Base-by-base conservation (phyloP, 1,140 invertebrate species). In the Neodiprion virginianus region DNA sequence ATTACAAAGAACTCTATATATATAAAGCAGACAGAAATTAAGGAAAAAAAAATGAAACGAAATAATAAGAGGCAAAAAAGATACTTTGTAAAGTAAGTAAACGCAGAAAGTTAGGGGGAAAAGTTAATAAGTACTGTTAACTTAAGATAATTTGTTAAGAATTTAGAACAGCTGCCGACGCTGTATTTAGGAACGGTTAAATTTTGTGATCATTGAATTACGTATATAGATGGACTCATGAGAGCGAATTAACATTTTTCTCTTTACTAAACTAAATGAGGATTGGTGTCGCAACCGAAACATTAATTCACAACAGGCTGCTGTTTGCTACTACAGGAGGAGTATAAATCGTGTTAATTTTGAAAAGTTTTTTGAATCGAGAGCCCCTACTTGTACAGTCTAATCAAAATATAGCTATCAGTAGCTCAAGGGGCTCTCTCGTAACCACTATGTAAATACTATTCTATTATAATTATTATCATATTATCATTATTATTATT, bases 401-500 rank as follows among this genome's bases (percentile, higher is more conserved):
- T 72, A 85, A 86, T 85, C 81, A 85, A 84, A 83, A 75, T 80
- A 77, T 83, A 81, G 77, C 73, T 81, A 77, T 28, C 21, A 49
- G 75, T 78, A 81, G 78, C 28, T 74, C 73, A 77, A 71, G 74
- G 78, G 79, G 66, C 79, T 78, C 78, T 80, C 75, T 65, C 65
- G 69, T 73, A 73, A 79, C 71, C 75, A 73, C 79, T 81, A 67
- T 84, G 83, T 84, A 84, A 75, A 84, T 84, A 84, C 70, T 81
- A 81, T 79, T 82, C 74, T 84, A 85, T 82, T 78, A 85, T 65
- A 14, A 65, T 83, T 84, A 86, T 73, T 72, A 81, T 83, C 79
- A 84, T 84, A 69, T 69, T 69, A 69, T 23, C n/a, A 84, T 83
- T 80, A 83, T 84, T 78, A 87, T 86, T 83, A 86, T 86, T 86